These are phyloP conservation scores for Picus viridis DNA, from an alignment of 2,797 vertebrate species.

Conservation along the genomic window DNA sequence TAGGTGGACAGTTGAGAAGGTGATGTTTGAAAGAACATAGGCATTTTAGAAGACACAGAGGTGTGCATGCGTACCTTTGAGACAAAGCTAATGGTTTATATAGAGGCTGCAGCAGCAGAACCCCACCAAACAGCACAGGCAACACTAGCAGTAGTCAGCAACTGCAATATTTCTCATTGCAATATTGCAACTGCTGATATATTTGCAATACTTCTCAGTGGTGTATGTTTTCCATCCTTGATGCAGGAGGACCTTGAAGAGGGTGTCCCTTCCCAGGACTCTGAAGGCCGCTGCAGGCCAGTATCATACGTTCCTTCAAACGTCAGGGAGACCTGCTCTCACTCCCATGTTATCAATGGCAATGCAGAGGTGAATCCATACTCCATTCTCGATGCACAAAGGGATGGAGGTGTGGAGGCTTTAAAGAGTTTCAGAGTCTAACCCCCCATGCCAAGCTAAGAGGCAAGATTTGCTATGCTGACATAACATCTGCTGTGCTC, in stretches of 20 bases:
- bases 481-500: background rate
- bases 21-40: background rate
- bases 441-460: background rate
- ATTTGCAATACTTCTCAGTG: background rate
- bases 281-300: background rate
- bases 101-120: background rate
- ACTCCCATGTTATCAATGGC: background rate
- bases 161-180: background rate
- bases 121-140: background rate
- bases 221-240: background rate
- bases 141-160: background rate
- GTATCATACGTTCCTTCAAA: background rate
- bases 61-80: background rate
- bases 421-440: background rate
- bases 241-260: background rate
- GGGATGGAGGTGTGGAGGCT: background rate
- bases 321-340: background rate
- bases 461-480: background rate
- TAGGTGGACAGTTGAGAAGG: background rate
- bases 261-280: background rate
- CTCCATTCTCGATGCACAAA: background rate
- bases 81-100: background rate
- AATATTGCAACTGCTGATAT: background rate
- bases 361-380: background rate
- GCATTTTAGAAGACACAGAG: background rate